Evolutionary conservation across 2,797 vertebrate species (phyloP).

Genomic region (Mus caroli): DNA sequence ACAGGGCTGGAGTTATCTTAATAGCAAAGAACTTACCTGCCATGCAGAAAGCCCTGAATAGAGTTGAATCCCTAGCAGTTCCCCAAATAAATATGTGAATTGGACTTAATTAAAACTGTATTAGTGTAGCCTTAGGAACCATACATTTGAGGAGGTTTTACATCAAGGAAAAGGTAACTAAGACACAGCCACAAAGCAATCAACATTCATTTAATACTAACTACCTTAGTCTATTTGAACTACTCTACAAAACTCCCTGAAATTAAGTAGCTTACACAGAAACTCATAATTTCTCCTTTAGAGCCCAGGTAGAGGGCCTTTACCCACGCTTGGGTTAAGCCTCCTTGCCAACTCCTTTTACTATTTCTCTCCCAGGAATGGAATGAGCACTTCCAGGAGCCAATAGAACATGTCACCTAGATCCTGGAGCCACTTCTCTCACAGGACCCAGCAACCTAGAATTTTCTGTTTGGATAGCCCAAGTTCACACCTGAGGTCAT

Average conservation of each 20-base stretch:
- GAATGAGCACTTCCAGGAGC: not conserved
- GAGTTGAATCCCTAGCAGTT: not conserved
- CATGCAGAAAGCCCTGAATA: not conserved
- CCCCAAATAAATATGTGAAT: not conserved
- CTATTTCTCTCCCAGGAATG: not conserved
- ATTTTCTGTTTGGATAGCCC: not conserved
- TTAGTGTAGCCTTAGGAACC: not conserved
- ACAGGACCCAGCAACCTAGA: not conserved
- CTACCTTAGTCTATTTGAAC: not conserved
- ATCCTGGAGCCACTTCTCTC: not conserved
- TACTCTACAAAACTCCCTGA: not conserved
- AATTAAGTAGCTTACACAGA: not conserved
- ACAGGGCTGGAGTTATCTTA: not conserved
- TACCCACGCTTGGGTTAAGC: not conserved
- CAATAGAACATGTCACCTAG: not conserved
- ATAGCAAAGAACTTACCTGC: not conserved
- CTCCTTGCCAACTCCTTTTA: not conserved
- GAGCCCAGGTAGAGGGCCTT: not conserved
- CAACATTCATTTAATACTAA: conserved; percentile 1
- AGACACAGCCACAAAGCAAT: not conserved
- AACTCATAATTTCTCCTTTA: not conserved
- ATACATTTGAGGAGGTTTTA: conserved; percentile 36
- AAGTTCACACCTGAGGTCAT: not conserved
- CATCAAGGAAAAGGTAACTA: not conserved
- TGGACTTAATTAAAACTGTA: conserved; percentile 43